Conservation (phyloP, 2,797 vertebrate species). For the Halcyon smyrnensis region DNA sequence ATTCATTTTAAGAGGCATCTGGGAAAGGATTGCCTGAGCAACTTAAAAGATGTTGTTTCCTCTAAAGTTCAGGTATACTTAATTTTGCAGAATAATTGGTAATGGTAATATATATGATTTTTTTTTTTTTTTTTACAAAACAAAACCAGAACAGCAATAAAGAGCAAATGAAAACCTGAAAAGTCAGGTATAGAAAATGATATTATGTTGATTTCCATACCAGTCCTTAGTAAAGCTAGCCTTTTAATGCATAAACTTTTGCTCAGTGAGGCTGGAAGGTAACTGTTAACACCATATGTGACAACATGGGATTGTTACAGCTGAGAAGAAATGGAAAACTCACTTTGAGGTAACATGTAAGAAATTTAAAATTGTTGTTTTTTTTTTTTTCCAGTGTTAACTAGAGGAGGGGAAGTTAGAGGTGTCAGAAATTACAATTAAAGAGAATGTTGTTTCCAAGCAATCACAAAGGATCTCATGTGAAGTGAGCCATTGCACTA, state of each 20-base stretch:
- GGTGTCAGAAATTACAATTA: not conserved
- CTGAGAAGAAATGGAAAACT: not conserved
- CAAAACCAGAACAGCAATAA: not conserved
- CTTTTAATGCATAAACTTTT: not conserved
- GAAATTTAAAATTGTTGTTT: not conserved
- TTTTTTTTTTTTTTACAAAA: not conserved
- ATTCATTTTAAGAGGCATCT: not conserved
- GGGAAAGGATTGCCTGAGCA: not conserved
- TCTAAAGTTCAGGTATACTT: not conserved
- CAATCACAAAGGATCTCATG: not conserved
- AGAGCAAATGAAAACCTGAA: not conserved
- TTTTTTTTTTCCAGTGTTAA: not conserved
- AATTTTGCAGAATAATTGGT: not conserved
- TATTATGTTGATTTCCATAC: not conserved
- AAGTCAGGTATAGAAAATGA: not conserved
- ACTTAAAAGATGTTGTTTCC: not conserved
- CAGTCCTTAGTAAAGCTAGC: not conserved
- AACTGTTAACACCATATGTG: not conserved
- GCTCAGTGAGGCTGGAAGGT: not conserved
- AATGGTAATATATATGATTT: not conserved
- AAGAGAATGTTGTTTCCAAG: not conserved
- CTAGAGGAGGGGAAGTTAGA: not conserved
- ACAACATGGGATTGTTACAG: not conserved
- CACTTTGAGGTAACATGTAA: not conserved
- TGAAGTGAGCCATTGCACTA: not conserved